Base-by-base conservation (phyloP, 1,140 invertebrate species). In the Argopecten irradians region DNA sequence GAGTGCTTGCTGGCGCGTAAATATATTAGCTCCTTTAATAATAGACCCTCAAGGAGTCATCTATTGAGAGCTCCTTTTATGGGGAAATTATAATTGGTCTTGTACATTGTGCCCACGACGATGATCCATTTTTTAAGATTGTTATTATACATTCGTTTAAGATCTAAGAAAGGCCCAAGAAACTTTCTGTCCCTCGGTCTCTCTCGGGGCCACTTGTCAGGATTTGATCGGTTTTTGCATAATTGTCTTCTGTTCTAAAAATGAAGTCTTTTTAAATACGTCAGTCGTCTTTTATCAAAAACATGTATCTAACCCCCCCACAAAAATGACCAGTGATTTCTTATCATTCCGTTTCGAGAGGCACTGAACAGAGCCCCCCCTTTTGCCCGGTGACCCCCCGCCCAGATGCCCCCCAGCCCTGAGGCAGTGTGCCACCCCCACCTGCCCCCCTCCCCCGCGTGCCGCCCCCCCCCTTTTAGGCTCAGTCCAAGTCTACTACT, bases 81-180 rank as follows among this genome's bases (percentile, higher is more conserved):
- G 9, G 84, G 33, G 39, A 85, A 85, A n/a, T 85, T 85, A 36
- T 85, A 85, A 39, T n/a, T 85, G 34, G 35, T 85, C 41, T 34
- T 85, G 33, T 39, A 85, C n/a, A 9, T n/a, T n/a, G n/a, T 39
- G 7, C 19, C 83, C 83, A 11, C 36, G 16, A 7, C 36, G 83
- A 34, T 33, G 83, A 33, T 32, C n/a, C 36, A 34, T n/a, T 84
- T 22, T 84, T 84, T 34, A 84, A 32, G 19, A 32, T 32, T 84
- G n/a, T 84, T 84, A 16, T 84, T 83, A 83, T 83, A 83, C n/a
- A 19, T 83, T 16, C 34, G 28, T 83, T 32, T 34, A 14, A 84
- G 32, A 19, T 84, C 35, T 34, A 34, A 34, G 19, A n/a, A 84
- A 84, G 28, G 83, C 28, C 35, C 43, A 19, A n/a, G n/a, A 19